Conservation (phyloP, 2,888 invertebrate genomes). For the Drosophila algonquin region DNA sequence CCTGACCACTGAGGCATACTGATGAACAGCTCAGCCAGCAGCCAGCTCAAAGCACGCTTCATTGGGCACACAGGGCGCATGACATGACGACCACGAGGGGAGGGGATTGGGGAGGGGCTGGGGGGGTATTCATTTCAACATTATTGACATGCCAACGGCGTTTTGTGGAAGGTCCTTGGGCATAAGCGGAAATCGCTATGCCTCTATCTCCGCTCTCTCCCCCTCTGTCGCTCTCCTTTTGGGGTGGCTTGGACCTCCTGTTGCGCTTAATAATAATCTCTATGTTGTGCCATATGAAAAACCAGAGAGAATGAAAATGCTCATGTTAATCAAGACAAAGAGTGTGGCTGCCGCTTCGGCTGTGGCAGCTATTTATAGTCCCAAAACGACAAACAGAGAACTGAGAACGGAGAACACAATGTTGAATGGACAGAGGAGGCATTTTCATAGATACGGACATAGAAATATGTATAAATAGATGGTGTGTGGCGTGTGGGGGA, state of each 20-base stretch:
- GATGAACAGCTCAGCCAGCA: slow-evolving; percentile 60
- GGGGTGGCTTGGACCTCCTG: slow-evolving; percentile 53
- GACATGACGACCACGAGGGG: slow-evolving; percentile 31
- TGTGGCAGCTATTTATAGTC: slow-evolving; percentile 41
- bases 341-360: slow-evolving; percentile 13
- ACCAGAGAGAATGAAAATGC: slow-evolving; percentile 45
- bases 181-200: slow-evolving; percentile 50
- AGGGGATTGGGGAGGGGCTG: slow-evolving; percentile 19
- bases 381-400: slow-evolving; percentile 17
- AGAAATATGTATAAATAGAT: slow-evolving; percentile 44
- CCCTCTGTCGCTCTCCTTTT: background rate
- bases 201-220: no score
- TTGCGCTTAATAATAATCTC: slow-evolving; percentile 70
- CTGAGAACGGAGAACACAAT: background rate
- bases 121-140: slow-evolving; percentile 70
- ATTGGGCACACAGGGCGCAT: slow-evolving; percentile 60
- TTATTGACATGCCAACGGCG: slow-evolving; percentile 77
- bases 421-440: background rate
- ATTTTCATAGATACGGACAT: slow-evolving; percentile 15
- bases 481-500: slow-evolving; percentile 20
- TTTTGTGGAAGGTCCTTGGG: slow-evolving; percentile 49
- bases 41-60: slow-evolving; percentile 59
- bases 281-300: slow-evolving; percentile 44
- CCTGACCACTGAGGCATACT: slow-evolving; percentile 63
- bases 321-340: slow-evolving; percentile 80